These are phyloP conservation scores for Vimba vimba DNA, from an alignment of 2,113 vertebrate species.

Conservation along the genomic window DNA sequence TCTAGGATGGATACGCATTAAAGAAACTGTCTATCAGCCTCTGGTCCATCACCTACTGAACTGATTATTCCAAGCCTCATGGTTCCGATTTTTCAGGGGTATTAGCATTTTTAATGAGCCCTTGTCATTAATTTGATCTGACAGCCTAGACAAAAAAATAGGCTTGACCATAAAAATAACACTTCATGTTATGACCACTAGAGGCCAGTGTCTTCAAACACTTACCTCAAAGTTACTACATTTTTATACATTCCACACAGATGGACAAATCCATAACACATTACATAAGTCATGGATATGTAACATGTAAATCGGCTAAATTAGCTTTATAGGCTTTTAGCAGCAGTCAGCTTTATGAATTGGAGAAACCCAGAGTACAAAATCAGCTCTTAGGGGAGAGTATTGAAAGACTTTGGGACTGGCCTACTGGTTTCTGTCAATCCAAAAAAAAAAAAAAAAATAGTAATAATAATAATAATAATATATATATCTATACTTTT, in stretches of 20 bases:
- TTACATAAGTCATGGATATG: neutral
- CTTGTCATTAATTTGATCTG: neutral
- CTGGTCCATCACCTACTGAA: neutral
- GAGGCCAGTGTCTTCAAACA: constrained; percentile 46
- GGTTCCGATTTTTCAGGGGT: neutral
- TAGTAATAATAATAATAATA: too few species aligned
- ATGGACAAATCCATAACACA: neutral
- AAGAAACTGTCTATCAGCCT: neutral
- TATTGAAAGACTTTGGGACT: neutral
- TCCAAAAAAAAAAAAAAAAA: too few species aligned
- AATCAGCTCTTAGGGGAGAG: neutral
- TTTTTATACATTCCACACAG: neutral
- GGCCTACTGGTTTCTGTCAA: neutral
- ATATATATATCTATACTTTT: too few species aligned
- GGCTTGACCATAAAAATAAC: neutral
- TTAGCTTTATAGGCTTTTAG: neutral
- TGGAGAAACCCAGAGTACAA: neutral
- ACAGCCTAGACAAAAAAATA: neutral
- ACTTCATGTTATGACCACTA: constrained; percentile 37
- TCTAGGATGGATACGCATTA: neutral
- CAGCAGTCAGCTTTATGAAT: too few species aligned
- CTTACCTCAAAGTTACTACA: neutral
- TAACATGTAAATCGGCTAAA: neutral
- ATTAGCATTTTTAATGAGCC: neutral
- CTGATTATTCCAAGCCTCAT: neutral